phyloP scores from a whole-genome alignment of 2,888 invertebrate species.

The Leucophora obtusa region DNA sequence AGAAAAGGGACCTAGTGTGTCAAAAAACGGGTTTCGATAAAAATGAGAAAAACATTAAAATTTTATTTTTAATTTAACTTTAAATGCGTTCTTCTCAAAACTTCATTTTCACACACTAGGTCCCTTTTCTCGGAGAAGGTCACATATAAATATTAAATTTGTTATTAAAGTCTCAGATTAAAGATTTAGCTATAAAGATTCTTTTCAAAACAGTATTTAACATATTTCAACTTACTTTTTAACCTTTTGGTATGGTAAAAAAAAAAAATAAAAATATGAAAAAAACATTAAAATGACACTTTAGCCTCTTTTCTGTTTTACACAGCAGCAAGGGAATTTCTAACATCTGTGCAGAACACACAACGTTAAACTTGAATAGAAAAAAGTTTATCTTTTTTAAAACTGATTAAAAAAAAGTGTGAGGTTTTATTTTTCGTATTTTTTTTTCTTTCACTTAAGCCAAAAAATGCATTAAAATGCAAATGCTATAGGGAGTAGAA shows the following conservation, averaged over 20 bases:
- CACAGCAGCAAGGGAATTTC: slow-evolving; percentile 39
- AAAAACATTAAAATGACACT: slow-evolving; percentile 57
- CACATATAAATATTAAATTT: no score
- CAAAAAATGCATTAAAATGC: slow-evolving; percentile 56
- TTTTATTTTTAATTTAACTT: no score
- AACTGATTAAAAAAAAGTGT: slow-evolving; percentile 50
- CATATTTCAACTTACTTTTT: slow-evolving; percentile 41
- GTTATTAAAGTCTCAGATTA: no score
- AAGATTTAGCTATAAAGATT: no score
- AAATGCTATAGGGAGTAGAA: slow-evolving; percentile 46
- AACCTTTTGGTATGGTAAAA: slow-evolving; percentile 44
- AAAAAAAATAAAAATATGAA: slow-evolving; percentile 19
- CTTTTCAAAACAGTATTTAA: slow-evolving; percentile 17
- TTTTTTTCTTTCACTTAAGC: slow-evolving; percentile 3
- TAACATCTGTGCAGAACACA: slow-evolving; percentile 47
- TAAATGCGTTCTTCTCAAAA: no score
- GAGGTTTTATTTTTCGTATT: slow-evolving; percentile 21
- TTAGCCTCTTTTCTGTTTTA: slow-evolving; percentile 44
- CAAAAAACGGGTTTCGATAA: no score
- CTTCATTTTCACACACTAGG: no score
- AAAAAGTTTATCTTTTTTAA: slow-evolving; percentile 39
- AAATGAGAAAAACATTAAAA: no score
- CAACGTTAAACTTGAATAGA: slow-evolving; percentile 17
- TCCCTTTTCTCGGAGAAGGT: no score
- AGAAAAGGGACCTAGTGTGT: no score